phyloP scores from a whole-genome alignment of 2,113 vertebrate genomes.

The Podarcis cretensis region DNA sequence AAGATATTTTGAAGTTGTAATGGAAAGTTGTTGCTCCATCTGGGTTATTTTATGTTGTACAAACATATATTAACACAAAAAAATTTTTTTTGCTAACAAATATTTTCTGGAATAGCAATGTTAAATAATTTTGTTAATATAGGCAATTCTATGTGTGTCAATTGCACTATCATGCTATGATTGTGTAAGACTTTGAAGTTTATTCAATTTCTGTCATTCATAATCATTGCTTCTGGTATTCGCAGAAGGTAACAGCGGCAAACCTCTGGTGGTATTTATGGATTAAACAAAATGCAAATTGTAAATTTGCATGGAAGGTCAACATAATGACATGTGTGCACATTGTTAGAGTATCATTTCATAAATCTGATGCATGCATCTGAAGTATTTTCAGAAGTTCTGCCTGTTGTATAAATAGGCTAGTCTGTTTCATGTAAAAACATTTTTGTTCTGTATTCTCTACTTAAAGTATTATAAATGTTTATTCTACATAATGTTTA shows the following conservation, averaged over 20 bases:
- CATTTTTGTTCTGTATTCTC: conserved; percentile 10
- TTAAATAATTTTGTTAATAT: neutral
- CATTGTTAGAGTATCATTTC: neutral
- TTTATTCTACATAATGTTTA: conserved; percentile 20
- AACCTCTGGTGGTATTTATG: neutral
- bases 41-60: neutral
- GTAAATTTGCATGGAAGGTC: accelerated
- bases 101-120: accelerated
- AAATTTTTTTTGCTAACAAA: neutral
- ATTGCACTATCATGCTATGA: conserved; percentile 3
- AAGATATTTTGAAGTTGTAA: conserved; percentile 22
- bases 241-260: neutral
- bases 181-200: conserved; percentile 20
- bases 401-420: accelerated
- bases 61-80: neutral
- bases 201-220: neutral
- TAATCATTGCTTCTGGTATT: conserved; percentile 5
- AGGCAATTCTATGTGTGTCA: neutral
- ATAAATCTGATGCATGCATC: neutral
- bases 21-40: neutral
- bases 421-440: neutral
- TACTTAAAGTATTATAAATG: neutral
- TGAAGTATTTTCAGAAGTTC: neutral
- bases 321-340: neutral
- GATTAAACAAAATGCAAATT: conserved; percentile 2